These are phyloP conservation scores for Perognathus longimembris DNA, from an alignment of 2,113 vertebrate species.

Conservation along the genomic window DNA sequence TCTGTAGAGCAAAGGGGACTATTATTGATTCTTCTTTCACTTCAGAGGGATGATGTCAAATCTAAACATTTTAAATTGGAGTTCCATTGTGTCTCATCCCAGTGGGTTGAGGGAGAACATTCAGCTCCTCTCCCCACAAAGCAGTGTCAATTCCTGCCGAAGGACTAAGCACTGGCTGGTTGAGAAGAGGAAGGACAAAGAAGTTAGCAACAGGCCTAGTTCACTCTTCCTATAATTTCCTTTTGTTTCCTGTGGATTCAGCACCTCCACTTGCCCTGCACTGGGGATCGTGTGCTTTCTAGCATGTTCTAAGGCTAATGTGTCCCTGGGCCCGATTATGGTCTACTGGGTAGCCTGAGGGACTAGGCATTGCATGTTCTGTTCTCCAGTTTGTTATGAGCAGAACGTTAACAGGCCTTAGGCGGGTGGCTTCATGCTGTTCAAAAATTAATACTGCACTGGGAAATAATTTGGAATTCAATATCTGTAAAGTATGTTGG, in stretches of 20 bases:
- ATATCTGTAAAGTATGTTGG: background rate
- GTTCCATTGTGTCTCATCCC: conserved; percentile 39
- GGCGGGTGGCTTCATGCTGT: background rate
- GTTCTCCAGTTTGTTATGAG: background rate
- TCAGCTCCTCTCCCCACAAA: background rate
- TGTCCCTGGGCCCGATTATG: background rate
- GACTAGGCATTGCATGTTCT: background rate
- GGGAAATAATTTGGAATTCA: conserved; percentile 50
- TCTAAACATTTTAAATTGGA: background rate
- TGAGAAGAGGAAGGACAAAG: conserved; percentile 6
- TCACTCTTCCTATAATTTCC: background rate
- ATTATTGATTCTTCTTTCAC: background rate
- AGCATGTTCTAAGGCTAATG: background rate
- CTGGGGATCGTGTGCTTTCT: background rate
- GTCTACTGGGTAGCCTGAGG: background rate
- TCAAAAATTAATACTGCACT: background rate
- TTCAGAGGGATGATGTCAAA: background rate
- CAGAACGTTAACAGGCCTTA: background rate
- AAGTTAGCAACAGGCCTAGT: background rate
- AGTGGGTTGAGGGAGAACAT: background rate
- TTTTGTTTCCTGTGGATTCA: background rate
- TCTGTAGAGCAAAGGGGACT: background rate
- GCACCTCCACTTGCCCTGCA: no score
- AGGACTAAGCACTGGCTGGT: background rate
- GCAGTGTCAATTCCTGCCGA: background rate